Conservation (phyloP, 30 jellyfish, hydroid and myxozoan species). For the Hydra vulgaris region DNA sequence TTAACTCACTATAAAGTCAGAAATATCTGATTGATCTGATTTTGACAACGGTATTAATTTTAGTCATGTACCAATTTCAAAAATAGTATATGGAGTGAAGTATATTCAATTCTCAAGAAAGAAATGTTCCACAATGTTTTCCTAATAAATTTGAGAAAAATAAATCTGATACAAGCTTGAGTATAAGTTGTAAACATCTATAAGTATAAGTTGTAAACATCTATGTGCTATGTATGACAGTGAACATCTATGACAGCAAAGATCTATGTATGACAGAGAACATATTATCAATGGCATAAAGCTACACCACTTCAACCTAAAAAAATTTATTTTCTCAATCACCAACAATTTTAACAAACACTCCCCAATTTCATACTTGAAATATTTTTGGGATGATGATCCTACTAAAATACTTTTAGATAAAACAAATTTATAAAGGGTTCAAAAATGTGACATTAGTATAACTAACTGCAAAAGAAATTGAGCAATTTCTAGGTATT, state of each 20-base stretch:
- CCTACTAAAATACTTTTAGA: not conserved
- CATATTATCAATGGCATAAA: not conserved
- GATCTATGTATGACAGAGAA: not conserved
- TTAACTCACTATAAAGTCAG: not conserved
- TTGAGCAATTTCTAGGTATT: not conserved
- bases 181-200: not conserved
- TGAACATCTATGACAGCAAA: not conserved
- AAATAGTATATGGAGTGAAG: not conserved
- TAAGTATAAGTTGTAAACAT: not conserved
- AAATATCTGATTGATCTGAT: not conserved
- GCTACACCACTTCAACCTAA: not conserved
- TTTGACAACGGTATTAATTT: not conserved
- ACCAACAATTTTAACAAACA: not conserved
- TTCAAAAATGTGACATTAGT: not conserved
- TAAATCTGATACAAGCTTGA: not conserved
- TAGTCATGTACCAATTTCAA: not conserved
- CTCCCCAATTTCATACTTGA: not conserved
- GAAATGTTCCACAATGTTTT: not conserved
- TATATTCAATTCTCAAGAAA: not conserved
- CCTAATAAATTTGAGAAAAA: not conserved
- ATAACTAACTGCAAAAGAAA: not conserved
- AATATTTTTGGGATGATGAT: slow-evolving; percentile 1
- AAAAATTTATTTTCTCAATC: not conserved
- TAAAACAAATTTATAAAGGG: slow-evolving; percentile 1
- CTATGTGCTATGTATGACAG: not conserved